Base-by-base conservation (phyloP, 1,140 invertebrate genomes). In the Drosophila bocqueti region DNA sequence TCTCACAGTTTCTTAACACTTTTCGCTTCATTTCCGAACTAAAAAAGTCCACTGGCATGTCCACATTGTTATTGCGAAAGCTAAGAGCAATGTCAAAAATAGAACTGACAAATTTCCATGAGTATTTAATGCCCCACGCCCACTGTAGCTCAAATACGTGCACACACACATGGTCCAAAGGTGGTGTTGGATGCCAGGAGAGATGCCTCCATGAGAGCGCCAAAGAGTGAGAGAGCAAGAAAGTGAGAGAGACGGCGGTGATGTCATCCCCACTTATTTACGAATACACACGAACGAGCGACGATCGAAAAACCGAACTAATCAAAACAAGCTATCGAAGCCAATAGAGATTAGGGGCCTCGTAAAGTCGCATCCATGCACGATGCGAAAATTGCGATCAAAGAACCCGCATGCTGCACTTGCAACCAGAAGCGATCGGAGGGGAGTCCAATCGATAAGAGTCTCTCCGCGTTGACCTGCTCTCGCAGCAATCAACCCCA, bases 211-310 rank as follows among this genome's bases (percentile, higher is more conserved):
- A 38, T 49, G 29, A 47, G 54, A 67, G 74, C 72, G 62, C 38
- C 46, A 45, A 47, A 64, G 45, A 65, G 26, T 21, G 45, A 67
- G 43, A 42, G 77, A 52, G 57, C 31, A 43, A 34, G 59, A 80
- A 52, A 80, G 57, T 38, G 46, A 42, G 59, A 80, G 58, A 80
- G 58, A 54, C 31, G 66, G 60, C 74, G 85, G 85, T 89, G 84
- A 89, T 89, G 84, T 89, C 84, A 89, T 89, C 81, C 81, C 66
- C 75, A 79, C 69, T 65, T 65, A 76, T 34, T 71, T 72, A 76
- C 55, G 46, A 69, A 80, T 62, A 80, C 79, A 71, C 18, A 74
- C 61, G 52, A 66, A 38, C 47, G 42, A 31, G 34, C 66, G 50
- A 38, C 47, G 52, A 71, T 52, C 43, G 49, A 60, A 64, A 18